Conservation (phyloP, 2,888 invertebrate genomes). For the Rhingia campestris region DNA sequence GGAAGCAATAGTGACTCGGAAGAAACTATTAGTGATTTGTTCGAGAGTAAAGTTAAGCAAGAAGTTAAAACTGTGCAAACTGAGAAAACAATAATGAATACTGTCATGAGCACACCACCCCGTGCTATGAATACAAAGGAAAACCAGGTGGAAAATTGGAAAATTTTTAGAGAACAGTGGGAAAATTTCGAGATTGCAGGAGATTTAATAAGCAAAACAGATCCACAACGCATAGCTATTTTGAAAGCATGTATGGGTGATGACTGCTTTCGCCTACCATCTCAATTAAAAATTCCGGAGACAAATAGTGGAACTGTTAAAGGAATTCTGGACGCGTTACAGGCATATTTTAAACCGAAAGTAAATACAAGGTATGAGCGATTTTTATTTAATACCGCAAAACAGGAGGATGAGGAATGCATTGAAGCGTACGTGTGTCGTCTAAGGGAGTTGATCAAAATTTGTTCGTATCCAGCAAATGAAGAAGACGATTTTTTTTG, state of each 20-base stretch:
- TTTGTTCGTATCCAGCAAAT: background rate
- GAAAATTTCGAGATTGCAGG: background rate
- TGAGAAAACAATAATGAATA: background rate
- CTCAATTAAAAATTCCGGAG: background rate
- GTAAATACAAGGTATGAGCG: slow-evolving; percentile 4
- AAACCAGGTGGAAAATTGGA: slow-evolving; percentile 10
- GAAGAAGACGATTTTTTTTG: background rate
- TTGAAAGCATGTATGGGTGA: slow-evolving; percentile 10
- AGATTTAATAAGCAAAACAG: slow-evolving; percentile 12
- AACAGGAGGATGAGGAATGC: background rate
- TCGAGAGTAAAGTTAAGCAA: background rate
- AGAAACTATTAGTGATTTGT: too few species aligned
- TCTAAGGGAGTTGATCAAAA: background rate
- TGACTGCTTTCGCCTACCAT: background rate
- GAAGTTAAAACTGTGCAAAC: background rate
- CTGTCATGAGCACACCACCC: background rate
- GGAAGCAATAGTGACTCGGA: background rate
- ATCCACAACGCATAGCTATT: slow-evolving; percentile 7
- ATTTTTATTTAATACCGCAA: slow-evolving; percentile 6
- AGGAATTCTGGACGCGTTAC: too few species aligned
- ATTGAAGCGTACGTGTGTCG: slow-evolving; percentile 4
- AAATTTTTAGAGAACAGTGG: slow-evolving; percentile 11
- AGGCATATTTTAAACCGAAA: too few species aligned
- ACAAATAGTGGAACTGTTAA: background rate
- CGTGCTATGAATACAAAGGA: background rate